Percentiles rank a stretch among this genome's conserved stretches.
Conservation (phyloP, 2,113 vertebrate genomes). For the Trematocara variabile region DNA sequence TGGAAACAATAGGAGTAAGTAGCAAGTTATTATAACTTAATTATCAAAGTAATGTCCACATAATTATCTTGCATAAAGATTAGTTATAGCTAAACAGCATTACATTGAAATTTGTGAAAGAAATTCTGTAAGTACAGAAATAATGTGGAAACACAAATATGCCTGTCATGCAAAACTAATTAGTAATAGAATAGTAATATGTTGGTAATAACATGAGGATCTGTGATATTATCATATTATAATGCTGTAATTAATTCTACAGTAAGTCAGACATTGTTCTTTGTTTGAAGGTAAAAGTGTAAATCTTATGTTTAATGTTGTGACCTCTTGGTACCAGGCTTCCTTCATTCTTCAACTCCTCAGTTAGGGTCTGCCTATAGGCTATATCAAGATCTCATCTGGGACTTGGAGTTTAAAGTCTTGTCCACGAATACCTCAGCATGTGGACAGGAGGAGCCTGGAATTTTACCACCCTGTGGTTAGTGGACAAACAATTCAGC, state of each 20-base stretch:
- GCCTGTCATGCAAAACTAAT: background rate
- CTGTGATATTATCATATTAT: background rate
- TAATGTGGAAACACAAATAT: background rate
- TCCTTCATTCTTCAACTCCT: background rate
- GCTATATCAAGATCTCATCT: background rate
- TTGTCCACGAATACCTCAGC: background rate
- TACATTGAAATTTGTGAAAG: background rate
- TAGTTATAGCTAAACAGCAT: background rate
- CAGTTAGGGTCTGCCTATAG: background rate
- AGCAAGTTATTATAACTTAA: background rate
- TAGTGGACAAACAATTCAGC: background rate
- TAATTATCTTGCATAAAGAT: background rate
- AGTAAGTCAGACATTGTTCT: background rate
- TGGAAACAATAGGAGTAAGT: background rate
- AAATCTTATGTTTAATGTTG: background rate
- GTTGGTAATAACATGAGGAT: background rate
- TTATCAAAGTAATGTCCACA: background rate
- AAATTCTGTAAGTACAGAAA: background rate
- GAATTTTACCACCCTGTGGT: background rate
- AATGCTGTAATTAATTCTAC: background rate
- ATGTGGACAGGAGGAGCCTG: background rate
- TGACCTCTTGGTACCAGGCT: background rate
- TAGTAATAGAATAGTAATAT: background rate
- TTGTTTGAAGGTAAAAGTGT: background rate
- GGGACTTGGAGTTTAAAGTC: background rate